A percentile compares a stretch with the other conserved stretches of the same genome.
Conservation (phyloP, 92 coral and sea anemone genomes). For the Porites evermanni region DNA sequence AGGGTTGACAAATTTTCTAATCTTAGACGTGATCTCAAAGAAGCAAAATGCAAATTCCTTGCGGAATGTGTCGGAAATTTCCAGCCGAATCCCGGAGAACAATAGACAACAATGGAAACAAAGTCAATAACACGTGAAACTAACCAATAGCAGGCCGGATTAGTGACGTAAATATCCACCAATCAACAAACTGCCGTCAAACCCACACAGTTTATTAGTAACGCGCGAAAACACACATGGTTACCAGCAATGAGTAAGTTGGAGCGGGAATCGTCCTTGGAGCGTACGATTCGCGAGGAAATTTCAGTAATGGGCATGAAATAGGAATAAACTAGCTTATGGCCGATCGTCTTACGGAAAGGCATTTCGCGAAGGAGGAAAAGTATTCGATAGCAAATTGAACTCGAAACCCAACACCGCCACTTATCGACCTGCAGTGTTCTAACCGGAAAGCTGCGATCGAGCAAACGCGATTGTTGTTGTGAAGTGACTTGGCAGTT, state of each 20-base stretch:
- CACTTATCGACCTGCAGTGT: constrained; percentile 56
- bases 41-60: constrained; percentile 48
- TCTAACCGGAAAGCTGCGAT: constrained; percentile 47
- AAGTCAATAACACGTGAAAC: constrained; percentile 41
- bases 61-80: constrained; percentile 66
- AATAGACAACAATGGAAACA: constrained; percentile 63
- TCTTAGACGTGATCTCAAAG: constrained; percentile 50
- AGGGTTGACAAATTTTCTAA: constrained; percentile 35
- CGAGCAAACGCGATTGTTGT: constrained; percentile 39
- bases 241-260: constrained; percentile 50
- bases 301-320: constrained; percentile 2
- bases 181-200: constrained; percentile 56
- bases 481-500: constrained; percentile 33
- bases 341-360: background rate
- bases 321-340: constrained; percentile 43
- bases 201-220: constrained; percentile 85
- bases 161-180: constrained; percentile 76
- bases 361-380: constrained; percentile 16
- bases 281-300: background rate
- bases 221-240: constrained; percentile 94
- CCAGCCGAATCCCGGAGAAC: constrained; percentile 69
- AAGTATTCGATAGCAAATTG: constrained; percentile 33
- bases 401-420: constrained; percentile 59
- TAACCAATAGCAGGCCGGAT: constrained; percentile 56
- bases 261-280: constrained; percentile 31